Conservation (phyloP, 2,888 invertebrate species). For the Ceratothoa steindachneri region DNA sequence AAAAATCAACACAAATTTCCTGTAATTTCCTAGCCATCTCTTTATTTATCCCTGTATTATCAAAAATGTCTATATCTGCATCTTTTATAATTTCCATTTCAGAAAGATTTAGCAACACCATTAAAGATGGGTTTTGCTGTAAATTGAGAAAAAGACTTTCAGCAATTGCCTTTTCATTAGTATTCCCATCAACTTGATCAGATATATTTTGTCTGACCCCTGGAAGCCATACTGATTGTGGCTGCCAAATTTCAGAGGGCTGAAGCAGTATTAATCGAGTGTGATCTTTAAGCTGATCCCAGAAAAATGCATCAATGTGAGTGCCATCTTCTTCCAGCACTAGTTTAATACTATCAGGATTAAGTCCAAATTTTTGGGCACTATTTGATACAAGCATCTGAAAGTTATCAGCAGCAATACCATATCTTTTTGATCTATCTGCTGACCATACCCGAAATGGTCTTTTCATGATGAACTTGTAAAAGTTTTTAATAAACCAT, state of each 20-base stretch:
- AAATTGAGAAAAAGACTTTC: slow-evolving; percentile 32
- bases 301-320: slow-evolving; percentile 39
- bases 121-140: slow-evolving; percentile 40
- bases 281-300: slow-evolving; percentile 38
- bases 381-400: slow-evolving; percentile 29
- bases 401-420: slow-evolving; percentile 35
- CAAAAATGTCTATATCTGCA: slow-evolving; percentile 27
- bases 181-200: slow-evolving; percentile 11
- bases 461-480: too few relatives aligned
- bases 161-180: not conserved
- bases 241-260: slow-evolving; percentile 32
- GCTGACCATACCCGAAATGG: slow-evolving; percentile 46
- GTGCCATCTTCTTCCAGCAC: slow-evolving; percentile 47
- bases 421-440: slow-evolving; percentile 33
- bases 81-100: slow-evolving; percentile 45
- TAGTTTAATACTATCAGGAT: slow-evolving; percentile 20
- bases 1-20: slow-evolving; percentile 43
- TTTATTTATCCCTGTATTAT: slow-evolving; percentile 2
- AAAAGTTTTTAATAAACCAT: too few relatives aligned
- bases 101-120: slow-evolving; percentile 34
- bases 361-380: slow-evolving; percentile 29
- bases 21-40: slow-evolving; percentile 24
- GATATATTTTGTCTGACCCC: slow-evolving; percentile 9
- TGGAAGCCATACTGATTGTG: slow-evolving; percentile 33
- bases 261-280: slow-evolving; percentile 34